Conservation (phyloP, 2,797 vertebrate genomes). For the Ambastaia sidthimunki region DNA sequence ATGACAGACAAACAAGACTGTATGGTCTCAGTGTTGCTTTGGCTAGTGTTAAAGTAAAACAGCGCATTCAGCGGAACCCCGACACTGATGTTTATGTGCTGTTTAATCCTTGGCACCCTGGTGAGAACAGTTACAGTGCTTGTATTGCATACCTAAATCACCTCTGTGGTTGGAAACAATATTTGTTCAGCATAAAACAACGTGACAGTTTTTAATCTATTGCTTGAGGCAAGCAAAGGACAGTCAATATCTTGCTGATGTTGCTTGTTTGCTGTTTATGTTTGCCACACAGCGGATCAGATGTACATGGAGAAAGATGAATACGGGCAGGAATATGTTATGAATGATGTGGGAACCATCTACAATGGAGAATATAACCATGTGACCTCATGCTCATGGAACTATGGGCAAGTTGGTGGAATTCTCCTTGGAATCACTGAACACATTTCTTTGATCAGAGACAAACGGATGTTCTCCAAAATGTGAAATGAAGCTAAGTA, state of each 20-base stretch:
- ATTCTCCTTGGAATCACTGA: no score
- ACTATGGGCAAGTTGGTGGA: constrained; percentile 49
- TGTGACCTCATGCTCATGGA: constrained; percentile 27
- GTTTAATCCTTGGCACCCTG: constrained; percentile 88
- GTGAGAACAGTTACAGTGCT: constrained; percentile 69
- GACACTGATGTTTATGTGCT: constrained; percentile 84
- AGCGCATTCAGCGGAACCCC: constrained; percentile 72
- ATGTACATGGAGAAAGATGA: constrained; percentile 29
- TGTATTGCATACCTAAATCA: background rate
- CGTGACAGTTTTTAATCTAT: background rate
- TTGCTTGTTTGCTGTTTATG: background rate
- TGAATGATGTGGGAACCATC: constrained; percentile 50
- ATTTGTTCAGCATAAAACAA: background rate
- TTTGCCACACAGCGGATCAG: constrained; percentile 32
- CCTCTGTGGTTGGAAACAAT: no score
- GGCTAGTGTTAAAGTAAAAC: constrained; percentile 63
- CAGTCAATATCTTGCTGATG: background rate
- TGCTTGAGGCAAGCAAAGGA: background rate
- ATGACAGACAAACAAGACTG: constrained; percentile 47
- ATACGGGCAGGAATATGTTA: constrained; percentile 44
- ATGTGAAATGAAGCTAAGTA: background rate
- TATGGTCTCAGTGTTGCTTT: constrained; percentile 57
- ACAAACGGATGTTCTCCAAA: background rate
- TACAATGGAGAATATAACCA: constrained; percentile 29
- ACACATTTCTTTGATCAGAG: background rate